A percentile compares a stretch with the other conserved stretches of the same genome.
These are phyloP conservation scores for Pangasianodon hypophthalmus DNA, from an alignment of 2,113 vertebrate genomes.

Conservation along the genomic window DNA sequence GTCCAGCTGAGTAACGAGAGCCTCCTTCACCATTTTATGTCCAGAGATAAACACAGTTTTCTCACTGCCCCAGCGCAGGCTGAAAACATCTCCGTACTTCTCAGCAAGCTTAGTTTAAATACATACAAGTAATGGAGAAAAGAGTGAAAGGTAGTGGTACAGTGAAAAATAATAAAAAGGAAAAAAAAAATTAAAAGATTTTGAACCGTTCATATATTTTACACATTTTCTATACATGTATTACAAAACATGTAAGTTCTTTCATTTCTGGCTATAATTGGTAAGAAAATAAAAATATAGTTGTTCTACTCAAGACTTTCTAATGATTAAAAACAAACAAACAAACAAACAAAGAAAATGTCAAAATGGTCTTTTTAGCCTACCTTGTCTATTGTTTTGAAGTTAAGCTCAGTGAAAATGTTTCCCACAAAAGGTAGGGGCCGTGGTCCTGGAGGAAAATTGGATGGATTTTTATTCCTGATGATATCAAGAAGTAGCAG, in stretches of 20 bases:
- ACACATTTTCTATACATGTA: background rate
- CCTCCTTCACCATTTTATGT: constrained; percentile 78
- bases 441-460: constrained; percentile 76
- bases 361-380: background rate
- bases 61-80: constrained; percentile 48
- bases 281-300: constrained; percentile 26
- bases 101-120: constrained; percentile 66
- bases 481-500: constrained; percentile 52
- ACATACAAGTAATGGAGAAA: background rate
- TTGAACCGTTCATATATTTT: background rate
- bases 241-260: background rate
- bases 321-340: constrained; percentile 59
- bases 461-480: constrained; percentile 59
- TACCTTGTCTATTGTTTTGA: constrained; percentile 66
- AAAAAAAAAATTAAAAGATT: too few species aligned
- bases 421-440: constrained; percentile 75
- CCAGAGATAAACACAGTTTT: constrained; percentile 69
- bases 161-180: too few species aligned
- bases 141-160: background rate
- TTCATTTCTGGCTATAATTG: background rate
- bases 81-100: constrained; percentile 75
- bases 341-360: background rate
- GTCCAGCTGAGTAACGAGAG: constrained; percentile 74
- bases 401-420: constrained; percentile 47
- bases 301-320: constrained; percentile 60